Evolutionary conservation across 2,888 invertebrate species (phyloP), one percentile per base, ranked within the genome.

Genomic region (Hecatera dysodea): DNA sequence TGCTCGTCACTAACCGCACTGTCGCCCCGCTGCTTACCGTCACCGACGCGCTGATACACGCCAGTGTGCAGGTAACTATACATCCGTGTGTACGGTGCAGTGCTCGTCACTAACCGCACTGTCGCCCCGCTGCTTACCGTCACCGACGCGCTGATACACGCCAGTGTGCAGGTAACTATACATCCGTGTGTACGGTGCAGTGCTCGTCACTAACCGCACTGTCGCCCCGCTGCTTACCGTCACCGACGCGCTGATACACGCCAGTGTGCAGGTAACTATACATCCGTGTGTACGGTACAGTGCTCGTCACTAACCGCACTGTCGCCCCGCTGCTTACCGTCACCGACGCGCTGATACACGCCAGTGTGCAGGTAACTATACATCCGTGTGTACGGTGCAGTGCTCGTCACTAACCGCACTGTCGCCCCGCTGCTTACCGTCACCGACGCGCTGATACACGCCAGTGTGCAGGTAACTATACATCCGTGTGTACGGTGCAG

Each of bases 81-180:
- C 33, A 55, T 11, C 15, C 33, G 55, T 98, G 98, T 90, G 97
- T 97, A 60, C 97, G 97, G 97, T 97, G 97, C 90, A 85, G 93
- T 89, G 75, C 89, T 79, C 71, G 90, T 1, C 75, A 97, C 96
- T 87, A 97, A 97, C 90, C 93, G 96, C 78, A 97, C 96, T 15
- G 93, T 96, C 68, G 96, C 96, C 72, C 95, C 96, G 11, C 88
- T 93, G 73, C 88, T 93, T 46, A 87, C 93, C 19, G 92, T 93
- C 72, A 84, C 89, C 56, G 92, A 93, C 80, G 97, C 97, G 70
- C 94, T 96, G 56, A 96, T 97, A 68, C 97, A 97, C 87, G 98
- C 98, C 15, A 97, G 97, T 4, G 97, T 98, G 69, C 98, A 98
- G 93, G 96, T 95, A 73, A 33, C 11, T 24, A 17, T 8, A 55